These are phyloP conservation scores for Lycodopsis pacificus DNA, from an alignment of 2,797 vertebrate genomes.

Conservation along the genomic window DNA sequence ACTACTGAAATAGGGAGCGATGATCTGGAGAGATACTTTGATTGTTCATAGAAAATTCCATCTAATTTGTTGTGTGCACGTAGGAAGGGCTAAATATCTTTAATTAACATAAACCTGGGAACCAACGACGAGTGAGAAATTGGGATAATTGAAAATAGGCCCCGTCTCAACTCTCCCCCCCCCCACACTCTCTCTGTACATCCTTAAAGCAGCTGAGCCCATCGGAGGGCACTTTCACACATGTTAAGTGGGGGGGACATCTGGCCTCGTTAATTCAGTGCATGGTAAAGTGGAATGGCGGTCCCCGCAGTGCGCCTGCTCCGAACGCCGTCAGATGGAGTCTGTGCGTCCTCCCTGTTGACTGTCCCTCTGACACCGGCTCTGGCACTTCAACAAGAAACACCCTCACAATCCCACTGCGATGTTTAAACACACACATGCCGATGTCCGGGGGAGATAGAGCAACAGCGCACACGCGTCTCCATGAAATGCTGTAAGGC, in stretches of 20 bases:
- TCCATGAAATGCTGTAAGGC: conserved; percentile 6
- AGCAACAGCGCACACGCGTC: conserved; percentile 37
- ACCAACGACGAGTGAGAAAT: conserved; percentile 76
- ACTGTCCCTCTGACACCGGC: conserved; percentile 62
- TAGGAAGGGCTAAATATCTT: conserved; percentile 65
- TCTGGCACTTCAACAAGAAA: conserved; percentile 36
- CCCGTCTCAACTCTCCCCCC: conserved; percentile 31
- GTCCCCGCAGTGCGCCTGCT: conserved; percentile 74
- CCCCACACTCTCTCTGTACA: conserved; percentile 64
- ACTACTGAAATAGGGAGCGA: conserved; percentile 60
- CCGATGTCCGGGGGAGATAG: conserved; percentile 37
- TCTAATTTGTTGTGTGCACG: conserved; percentile 67
- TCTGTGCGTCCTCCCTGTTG: conserved; percentile 58
- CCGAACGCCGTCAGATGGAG: conserved; percentile 73
- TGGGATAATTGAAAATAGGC: conserved; percentile 83
- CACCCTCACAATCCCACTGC: conserved; percentile 11
- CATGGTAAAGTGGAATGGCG: conserved; percentile 83
- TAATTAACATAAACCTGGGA: conserved; percentile 81
- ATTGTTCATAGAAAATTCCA: conserved; percentile 66
- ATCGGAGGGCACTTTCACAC: conserved; percentile 80
- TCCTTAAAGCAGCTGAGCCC: conserved; percentile 83
- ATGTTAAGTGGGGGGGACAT: conserved; percentile 80
- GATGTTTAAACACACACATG: conserved; percentile 37
- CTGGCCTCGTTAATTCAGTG: conserved; percentile 85
- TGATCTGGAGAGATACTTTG: conserved; percentile 52